These are phyloP conservation scores for Oenanthe oenanthe DNA, from an alignment of 2,113 vertebrate genomes.

Conservation along the genomic window DNA sequence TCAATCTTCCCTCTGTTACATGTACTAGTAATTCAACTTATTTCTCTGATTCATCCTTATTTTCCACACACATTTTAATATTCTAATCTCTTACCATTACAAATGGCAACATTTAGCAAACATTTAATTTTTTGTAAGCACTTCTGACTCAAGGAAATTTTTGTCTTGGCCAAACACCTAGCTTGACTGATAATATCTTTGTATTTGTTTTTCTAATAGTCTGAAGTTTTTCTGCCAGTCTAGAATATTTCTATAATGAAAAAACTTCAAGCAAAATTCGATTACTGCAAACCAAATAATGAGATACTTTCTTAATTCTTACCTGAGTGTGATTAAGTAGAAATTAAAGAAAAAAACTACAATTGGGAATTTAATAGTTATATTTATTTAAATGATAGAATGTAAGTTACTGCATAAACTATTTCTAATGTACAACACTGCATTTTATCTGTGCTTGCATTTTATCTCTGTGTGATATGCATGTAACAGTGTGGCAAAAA, in stretches of 20 bases:
- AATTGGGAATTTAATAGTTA: background rate
- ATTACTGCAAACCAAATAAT: background rate
- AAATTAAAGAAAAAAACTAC: background rate
- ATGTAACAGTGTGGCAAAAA: background rate
- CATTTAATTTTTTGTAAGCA: background rate
- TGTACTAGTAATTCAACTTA: background rate
- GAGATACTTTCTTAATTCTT: background rate
- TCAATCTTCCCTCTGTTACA: background rate
- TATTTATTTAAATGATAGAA: background rate
- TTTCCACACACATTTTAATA: background rate
- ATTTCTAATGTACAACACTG: background rate
- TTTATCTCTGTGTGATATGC: background rate
- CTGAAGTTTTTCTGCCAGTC: background rate
- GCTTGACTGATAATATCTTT: background rate
- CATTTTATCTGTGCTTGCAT: background rate
- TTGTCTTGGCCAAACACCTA: background rate
- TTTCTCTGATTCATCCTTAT: background rate
- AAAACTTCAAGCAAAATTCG: background rate
- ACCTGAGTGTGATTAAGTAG: background rate
- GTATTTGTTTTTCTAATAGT: background rate
- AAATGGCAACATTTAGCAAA: background rate
- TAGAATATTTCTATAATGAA: background rate
- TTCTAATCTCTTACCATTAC: background rate
- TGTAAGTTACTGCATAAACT: background rate
- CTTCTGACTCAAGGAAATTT: background rate